A percentile compares a stretch with the other conserved stretches of the same genome.
Conservation (phyloP, 2,888 invertebrate genomes). For the Aspidiotus rigidus region DNA sequence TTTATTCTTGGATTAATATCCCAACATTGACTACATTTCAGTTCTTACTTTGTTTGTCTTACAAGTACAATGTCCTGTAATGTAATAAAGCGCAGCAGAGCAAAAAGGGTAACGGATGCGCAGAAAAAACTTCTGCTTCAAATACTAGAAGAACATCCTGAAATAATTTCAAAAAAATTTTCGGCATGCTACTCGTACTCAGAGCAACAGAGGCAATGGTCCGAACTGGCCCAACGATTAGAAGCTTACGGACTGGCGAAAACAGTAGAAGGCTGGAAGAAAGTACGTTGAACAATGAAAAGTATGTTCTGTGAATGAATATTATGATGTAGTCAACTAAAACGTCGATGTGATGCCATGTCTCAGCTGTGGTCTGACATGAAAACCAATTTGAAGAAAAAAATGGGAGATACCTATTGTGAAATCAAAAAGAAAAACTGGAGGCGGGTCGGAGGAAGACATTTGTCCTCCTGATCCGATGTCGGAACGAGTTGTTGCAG, state of each 20-base stretch:
- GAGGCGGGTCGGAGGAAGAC: neutral
- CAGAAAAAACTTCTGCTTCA: neutral
- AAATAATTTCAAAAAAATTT: neutral
- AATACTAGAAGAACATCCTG: neutral
- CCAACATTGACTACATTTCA: no score
- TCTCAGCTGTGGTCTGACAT: neutral
- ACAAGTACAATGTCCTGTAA: neutral
- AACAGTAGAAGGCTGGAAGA: neutral
- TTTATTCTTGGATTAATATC: no score
- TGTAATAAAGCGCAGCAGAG: neutral
- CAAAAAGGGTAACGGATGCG: neutral
- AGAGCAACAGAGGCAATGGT: neutral
- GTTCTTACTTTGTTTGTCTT: no score
- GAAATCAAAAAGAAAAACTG: neutral
- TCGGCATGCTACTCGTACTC: neutral
- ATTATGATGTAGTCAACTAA: neutral
- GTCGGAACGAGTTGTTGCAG: neutral
- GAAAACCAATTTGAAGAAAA: neutral
- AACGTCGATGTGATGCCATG: neutral
- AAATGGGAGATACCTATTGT: neutral
- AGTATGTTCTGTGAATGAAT: neutral
- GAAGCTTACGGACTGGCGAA: neutral
- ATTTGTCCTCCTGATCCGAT: neutral
- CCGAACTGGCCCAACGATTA: neutral
- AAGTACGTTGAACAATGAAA: neutral